phyloP scores from a whole-genome alignment of 2,113 vertebrate genomes.

The Ranitomeya variabilis region DNA sequence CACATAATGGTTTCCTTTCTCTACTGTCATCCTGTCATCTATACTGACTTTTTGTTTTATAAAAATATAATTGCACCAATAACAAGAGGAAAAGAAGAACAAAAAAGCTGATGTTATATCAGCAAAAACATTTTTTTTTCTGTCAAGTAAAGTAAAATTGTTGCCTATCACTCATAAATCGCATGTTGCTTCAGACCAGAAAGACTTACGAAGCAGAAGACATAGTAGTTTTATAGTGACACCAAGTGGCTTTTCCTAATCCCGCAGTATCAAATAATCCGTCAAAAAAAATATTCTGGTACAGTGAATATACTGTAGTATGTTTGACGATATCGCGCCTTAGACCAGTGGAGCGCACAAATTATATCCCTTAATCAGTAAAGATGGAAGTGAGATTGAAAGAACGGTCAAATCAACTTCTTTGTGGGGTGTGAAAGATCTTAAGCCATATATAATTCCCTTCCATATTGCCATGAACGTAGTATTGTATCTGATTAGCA shows the following conservation, averaged over 20 bases:
- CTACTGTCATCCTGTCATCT: background rate
- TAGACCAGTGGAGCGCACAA: background rate
- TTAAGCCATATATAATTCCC: background rate
- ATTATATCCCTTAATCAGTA: background rate
- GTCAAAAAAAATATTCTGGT: background rate
- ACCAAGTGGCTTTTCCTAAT: slow-evolving; percentile 1
- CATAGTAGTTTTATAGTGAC: background rate
- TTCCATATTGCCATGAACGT: background rate
- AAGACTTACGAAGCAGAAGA: background rate
- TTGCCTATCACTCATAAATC: background rate
- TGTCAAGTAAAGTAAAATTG: background rate
- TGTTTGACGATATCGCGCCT: too few relatives aligned
- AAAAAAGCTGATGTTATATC: background rate
- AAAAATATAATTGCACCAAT: background rate
- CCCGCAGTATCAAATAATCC: background rate
- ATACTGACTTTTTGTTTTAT: background rate
- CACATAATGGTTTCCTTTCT: background rate
- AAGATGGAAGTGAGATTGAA: background rate
- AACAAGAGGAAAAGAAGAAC: background rate
- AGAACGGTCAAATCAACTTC: background rate
- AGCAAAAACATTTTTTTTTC: background rate
- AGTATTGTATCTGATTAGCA: background rate
- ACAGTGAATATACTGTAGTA: background rate
- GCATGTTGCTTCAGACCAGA: background rate
- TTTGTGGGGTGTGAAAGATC: background rate